phyloP scores from a whole-genome alignment of 2,797 vertebrate species.

The Halcyon smyrnensis region DNA sequence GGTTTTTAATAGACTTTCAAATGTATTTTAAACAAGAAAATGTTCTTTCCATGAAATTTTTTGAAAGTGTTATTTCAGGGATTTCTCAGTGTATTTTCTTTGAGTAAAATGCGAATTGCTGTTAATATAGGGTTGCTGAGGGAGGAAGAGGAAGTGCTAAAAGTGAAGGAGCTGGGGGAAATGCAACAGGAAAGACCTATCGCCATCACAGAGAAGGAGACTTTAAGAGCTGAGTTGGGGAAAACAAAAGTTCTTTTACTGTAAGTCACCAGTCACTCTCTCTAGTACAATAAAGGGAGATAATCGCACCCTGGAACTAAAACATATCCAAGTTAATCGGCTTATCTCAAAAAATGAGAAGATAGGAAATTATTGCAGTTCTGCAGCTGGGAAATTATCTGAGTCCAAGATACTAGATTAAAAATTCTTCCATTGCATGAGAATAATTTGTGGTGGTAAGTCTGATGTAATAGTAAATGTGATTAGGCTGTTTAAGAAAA shows the following conservation, averaged over 20 bases:
- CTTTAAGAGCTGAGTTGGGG: background rate
- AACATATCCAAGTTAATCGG: slow-evolving; percentile 9
- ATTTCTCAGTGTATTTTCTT: background rate
- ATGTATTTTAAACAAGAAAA: background rate
- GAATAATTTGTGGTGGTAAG: background rate
- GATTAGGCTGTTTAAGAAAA: slow-evolving; percentile 50
- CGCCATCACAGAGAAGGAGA: background rate
- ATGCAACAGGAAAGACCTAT: background rate
- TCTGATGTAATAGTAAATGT: slow-evolving; percentile 60
- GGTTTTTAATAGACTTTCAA: background rate
- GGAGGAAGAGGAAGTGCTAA: background rate
- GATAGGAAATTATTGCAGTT: slow-evolving; percentile 49
- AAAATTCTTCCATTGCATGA: slow-evolving; percentile 51
- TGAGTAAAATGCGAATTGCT: background rate
- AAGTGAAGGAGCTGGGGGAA: background rate
- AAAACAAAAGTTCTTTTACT: slow-evolving; percentile 23
- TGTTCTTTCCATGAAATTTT: background rate
- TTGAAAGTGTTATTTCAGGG: background rate
- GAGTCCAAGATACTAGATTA: slow-evolving; percentile 62
- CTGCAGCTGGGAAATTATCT: slow-evolving; percentile 55
- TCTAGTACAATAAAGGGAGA: slow-evolving; percentile 16
- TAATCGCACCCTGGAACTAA: slow-evolving; percentile 44
- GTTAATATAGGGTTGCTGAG: background rate
- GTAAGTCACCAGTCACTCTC: background rate
- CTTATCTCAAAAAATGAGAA: slow-evolving; percentile 45